phyloP scores from a whole-genome alignment of 2,888 invertebrate species.

The Agrochola lychnidis region DNA sequence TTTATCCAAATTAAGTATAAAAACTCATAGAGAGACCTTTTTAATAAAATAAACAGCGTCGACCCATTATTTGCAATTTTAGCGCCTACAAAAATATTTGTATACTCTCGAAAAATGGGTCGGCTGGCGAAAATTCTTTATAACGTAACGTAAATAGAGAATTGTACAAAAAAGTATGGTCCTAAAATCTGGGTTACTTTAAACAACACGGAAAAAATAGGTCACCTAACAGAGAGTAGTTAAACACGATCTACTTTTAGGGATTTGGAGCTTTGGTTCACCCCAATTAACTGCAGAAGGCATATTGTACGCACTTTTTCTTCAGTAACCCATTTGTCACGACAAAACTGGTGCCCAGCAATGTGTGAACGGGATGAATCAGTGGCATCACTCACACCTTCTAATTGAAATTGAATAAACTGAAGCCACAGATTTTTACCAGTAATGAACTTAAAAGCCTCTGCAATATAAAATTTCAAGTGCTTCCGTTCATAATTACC shows the following conservation, averaged over 20 bases:
- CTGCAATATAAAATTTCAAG: too few relatives aligned
- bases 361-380: too few relatives aligned
- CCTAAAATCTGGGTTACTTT: slow-evolving; percentile 32
- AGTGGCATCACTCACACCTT: too few relatives aligned
- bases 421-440: too few relatives aligned
- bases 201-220: slow-evolving; percentile 32
- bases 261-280: slow-evolving; percentile 6
- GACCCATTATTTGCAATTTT: slow-evolving; percentile 39
- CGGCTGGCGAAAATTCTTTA: slow-evolving; percentile 19
- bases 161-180: slow-evolving; percentile 25
- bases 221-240: slow-evolving; percentile 31
- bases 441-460: too few relatives aligned
- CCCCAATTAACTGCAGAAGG: slow-evolving; percentile 5
- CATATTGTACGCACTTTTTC: not conserved
- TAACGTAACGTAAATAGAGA: slow-evolving; percentile 22
- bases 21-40: slow-evolving; percentile 10
- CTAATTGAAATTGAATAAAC: too few relatives aligned
- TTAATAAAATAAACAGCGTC: slow-evolving; percentile 30
- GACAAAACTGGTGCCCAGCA: too few relatives aligned
- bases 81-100: slow-evolving; percentile 38
- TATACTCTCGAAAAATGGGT: slow-evolving; percentile 37
- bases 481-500: too few relatives aligned
- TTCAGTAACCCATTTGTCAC: not conserved
- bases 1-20: slow-evolving; percentile 4
- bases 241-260: slow-evolving; percentile 34